Evolutionary conservation across 2,888 invertebrate species (phyloP).

Genomic region (Chelonus formosanus): DNA sequence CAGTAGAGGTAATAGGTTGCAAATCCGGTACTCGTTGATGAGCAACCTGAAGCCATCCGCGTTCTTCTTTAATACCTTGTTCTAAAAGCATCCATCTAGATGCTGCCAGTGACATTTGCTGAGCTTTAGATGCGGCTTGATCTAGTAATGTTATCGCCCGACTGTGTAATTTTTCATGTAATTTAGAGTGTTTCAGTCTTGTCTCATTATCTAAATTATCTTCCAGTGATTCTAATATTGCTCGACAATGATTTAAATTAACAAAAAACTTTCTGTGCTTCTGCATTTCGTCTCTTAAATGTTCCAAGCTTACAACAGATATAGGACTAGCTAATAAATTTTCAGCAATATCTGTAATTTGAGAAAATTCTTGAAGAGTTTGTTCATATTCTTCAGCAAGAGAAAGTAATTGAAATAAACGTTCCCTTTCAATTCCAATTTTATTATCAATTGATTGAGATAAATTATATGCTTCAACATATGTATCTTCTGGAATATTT

Average conservation of each 20-base stretch:
- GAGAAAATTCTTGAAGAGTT: conserved; percentile 84
- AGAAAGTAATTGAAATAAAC: conserved; percentile 77
- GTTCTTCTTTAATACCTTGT: conserved; percentile 84
- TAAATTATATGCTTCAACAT: conserved; percentile 71
- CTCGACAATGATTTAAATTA: conserved; percentile 85
- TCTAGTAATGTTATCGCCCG: conserved; percentile 81
- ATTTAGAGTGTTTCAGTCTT: conserved; percentile 74
- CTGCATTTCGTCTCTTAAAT: conserved; percentile 89
- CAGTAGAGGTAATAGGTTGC: conserved; percentile 80
- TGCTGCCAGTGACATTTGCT: conserved; percentile 85
- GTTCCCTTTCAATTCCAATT: conserved; percentile 78
- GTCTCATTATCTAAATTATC: conserved; percentile 85
- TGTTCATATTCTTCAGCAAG: conserved; percentile 88
- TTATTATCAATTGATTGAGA: conserved; percentile 76
- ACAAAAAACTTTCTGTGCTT: conserved; percentile 90
- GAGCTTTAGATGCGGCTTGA: conserved; percentile 81
- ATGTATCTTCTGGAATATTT: conserved; percentile 75
- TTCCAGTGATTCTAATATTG: conserved; percentile 85
- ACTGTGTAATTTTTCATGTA: conserved; percentile 81
- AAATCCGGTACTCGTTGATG: conserved; percentile 85
- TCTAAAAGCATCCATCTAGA: conserved; percentile 84
- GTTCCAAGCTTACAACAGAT: conserved; percentile 77
- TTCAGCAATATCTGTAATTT: conserved; percentile 86
- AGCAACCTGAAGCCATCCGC: conserved; percentile 84
- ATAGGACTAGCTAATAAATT: conserved; percentile 81